These are phyloP conservation scores for Cyclina sinensis DNA, from an alignment of 1,140 invertebrate species.

Conservation along the genomic window DNA sequence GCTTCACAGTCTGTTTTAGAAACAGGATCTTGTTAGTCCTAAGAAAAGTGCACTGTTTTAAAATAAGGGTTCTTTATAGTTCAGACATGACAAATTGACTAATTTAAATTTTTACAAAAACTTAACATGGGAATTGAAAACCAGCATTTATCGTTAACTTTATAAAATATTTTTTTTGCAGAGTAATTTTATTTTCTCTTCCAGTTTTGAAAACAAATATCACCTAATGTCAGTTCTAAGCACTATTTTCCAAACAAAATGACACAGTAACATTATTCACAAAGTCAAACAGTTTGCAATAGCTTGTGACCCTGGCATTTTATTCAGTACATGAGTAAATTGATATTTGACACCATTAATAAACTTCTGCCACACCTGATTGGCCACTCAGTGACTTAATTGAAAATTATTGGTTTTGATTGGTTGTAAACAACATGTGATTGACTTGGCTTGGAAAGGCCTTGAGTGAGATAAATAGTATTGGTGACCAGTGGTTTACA, in stretches of 20 bases:
- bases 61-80: too few relatives aligned
- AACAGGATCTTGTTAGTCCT: too few relatives aligned
- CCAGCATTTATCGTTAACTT: too few relatives aligned
- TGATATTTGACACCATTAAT: constrained; percentile 15
- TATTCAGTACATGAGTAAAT: constrained; percentile 35
- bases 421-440: neutral
- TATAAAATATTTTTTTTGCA: too few relatives aligned
- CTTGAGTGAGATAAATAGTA: constrained; percentile 37
- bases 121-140: too few relatives aligned
- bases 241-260: neutral
- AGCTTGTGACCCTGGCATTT: constrained; percentile 19
- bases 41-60: too few relatives aligned
- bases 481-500: constrained; percentile 20
- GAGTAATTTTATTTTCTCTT: too few relatives aligned
- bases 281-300: constrained; percentile 23
- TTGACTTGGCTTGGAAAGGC: neutral
- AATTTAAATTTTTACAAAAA: too few relatives aligned
- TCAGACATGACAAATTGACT: too few relatives aligned
- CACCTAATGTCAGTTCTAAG: too few relatives aligned
- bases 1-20: too few relatives aligned
- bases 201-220: too few relatives aligned
- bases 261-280: constrained; percentile 4
- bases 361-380: constrained; percentile 4
- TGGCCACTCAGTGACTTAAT: constrained; percentile 33
- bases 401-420: constrained; percentile 25